Evolutionary conservation across 2,888 invertebrate genomes (phyloP), one percentile per base, ranked within the genome.

Genomic region (Terebella lapidaria): DNA sequence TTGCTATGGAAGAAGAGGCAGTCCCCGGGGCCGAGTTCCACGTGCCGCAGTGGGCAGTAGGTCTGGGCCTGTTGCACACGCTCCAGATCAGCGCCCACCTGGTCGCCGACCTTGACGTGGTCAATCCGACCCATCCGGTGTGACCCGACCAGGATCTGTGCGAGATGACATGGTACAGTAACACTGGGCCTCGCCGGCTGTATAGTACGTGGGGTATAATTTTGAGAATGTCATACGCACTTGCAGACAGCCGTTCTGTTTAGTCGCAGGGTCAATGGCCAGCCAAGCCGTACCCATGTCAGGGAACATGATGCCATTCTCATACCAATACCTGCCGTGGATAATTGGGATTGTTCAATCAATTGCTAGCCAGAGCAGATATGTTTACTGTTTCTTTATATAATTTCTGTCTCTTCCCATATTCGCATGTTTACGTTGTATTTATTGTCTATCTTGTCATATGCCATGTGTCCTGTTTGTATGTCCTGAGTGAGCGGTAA

Each of bases 281-380:
- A 66, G 29, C 58, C 62, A 65, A 2, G 59, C 62, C 5, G 66
- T 65, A 18, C 58, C 58, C 59, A 66, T 62, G 54, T 66, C 51
- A 18, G 66, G 66, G 27, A 59, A 60, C 28, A 63, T 10, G 42
- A 56, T 58, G 15, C 64, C 66, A 35, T 66, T 66, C 46, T 64
- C 59, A 52, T 66, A 66, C 66, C 66, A 66, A 46, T 63, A 66
- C 4, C 66, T 66, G 57, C n/a, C n/a, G n/a, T 24, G 15, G 30
- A 35, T 4, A 25, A 20, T 30, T 24, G 25, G 26, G 10, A 35
- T 35, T 10, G 10, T 15, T 35, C 10, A 35, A 35, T 18, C 10
- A 10, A 35, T 15, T 35, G 42, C 42, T 15, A 35, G 15, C 42
- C 10, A 15, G 15, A 15, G 15, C 10, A 35, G 42, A 35, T 35